Evolutionary conservation across 2,797 vertebrate species (phyloP).

Genomic region (Sebastes glaucus): DNA sequence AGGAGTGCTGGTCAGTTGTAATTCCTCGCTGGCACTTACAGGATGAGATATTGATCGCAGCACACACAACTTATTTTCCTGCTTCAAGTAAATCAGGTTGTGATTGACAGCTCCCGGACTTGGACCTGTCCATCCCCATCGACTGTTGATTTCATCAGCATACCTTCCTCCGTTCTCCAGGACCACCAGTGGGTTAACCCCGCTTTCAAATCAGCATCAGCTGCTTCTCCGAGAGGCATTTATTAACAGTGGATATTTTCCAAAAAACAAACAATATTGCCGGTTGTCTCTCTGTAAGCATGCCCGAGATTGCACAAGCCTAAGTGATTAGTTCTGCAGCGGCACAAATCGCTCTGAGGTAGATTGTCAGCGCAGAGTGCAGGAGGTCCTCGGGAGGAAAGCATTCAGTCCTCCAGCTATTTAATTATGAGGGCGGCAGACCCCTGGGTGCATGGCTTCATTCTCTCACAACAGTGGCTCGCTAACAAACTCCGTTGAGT

Average conservation of each 20-base stretch:
- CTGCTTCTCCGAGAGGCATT: constrained; percentile 32
- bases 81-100: constrained; percentile 67
- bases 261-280: constrained; percentile 59
- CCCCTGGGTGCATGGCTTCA: constrained; percentile 55
- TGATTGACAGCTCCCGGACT: constrained; percentile 58
- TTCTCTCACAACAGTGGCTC: constrained; percentile 59
- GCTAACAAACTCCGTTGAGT: constrained; percentile 72
- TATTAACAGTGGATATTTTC: constrained; percentile 67
- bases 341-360: constrained; percentile 51
- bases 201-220: constrained; percentile 57
- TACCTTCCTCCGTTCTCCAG: constrained; percentile 5
- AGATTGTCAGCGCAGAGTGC: constrained; percentile 54
- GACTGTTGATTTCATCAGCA: constrained; percentile 45
- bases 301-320: constrained; percentile 53
- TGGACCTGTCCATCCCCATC: constrained; percentile 31
- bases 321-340: constrained; percentile 75
- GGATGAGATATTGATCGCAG: constrained; percentile 74
- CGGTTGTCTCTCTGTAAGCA: constrained; percentile 37
- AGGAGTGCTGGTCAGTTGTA: constrained; percentile 46
- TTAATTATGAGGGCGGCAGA: constrained; percentile 72
- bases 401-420: constrained; percentile 70
- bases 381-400: constrained; percentile 54
- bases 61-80: constrained; percentile 61
- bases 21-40: constrained; percentile 70
- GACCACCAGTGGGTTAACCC: constrained; percentile 14